Base-by-base conservation (phyloP, 2,113 vertebrate genomes). In the Ceyx margarethae region DNA sequence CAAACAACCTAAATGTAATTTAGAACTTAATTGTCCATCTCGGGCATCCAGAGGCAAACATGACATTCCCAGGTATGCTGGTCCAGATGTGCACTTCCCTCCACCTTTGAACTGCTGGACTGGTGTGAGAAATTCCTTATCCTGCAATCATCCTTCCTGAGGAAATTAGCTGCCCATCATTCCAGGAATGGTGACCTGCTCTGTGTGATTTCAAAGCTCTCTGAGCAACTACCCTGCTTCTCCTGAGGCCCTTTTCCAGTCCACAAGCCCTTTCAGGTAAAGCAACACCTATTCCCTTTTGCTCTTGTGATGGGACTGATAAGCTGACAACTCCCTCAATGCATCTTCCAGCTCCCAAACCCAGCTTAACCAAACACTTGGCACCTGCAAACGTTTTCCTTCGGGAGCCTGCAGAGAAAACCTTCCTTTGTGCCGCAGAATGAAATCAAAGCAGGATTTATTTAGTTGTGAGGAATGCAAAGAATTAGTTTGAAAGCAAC, bases 401-500 rank as follows among this genome's bases (percentile, higher is more conserved):
- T 87, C 65, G 77, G 46, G 10, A 93, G 61, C 48, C 64, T 64
- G 46, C 23, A 64, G n/a, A 95, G 56, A 81, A 95, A 95, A 84
- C 68, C 64, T 83, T 66, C 61, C 26, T 48, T 7, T 51, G 68
- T 77, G 82, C 67, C 82, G 85, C 33, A 56, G 82, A 85, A 66
- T 13, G 26, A 93, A 95, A 90, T 85, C 76, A 88, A 93, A 93
- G 72, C 9, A 78, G 48, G 53, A 93, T 81, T 90, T 87, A 77
- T 88, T 93, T 83, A 91, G 82, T 40, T 48, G 31, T 0, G 1
- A 91, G 75, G 87, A 96, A 95, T 87, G 77, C 60, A 71, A 83
- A 77, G 60, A 92, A 95, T 85, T 81, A 67, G 18, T 57, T 89
- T 90, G 64, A 77, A 89, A 89, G 87, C 29, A 85, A 69, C 22